Evolutionary conservation across 2,797 vertebrate species (phyloP).

Genomic region (Sternarchorhynchus goeldii): DNA sequence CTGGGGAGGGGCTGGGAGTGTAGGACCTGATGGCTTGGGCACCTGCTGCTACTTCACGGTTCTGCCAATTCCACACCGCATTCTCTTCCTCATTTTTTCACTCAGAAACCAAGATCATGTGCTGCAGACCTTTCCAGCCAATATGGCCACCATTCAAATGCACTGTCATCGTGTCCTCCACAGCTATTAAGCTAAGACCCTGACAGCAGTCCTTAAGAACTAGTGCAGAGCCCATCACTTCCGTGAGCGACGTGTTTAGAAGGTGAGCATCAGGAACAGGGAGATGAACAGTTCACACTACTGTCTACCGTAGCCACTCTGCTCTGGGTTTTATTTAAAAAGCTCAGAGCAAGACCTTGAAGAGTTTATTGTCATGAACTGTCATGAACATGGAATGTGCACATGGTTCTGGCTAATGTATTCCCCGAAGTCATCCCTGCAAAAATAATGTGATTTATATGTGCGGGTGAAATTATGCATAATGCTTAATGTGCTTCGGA

Average conservation of each 20-base stretch:
- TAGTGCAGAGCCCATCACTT: too few relatives aligned
- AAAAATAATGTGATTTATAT: constrained; percentile 41
- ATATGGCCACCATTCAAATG: neutral
- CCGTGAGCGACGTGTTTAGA: too few relatives aligned
- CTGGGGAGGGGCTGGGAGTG: too few relatives aligned
- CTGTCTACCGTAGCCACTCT: neutral
- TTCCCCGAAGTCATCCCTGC: constrained; percentile 40
- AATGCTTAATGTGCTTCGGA: constrained; percentile 47
- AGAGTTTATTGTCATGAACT: constrained; percentile 22
- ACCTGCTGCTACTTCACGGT: neutral
- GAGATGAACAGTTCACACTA: too few relatives aligned
- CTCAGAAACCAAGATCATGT: neutral
- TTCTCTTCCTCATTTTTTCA: neutral
- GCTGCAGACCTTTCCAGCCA: neutral
- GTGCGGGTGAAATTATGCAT: constrained; percentile 40
- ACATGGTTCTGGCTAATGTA: constrained; percentile 25
- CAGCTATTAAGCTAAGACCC: too few relatives aligned
- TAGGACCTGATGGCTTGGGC: too few relatives aligned
- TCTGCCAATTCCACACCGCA: neutral
- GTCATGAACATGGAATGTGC: constrained; percentile 34
- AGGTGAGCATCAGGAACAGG: too few relatives aligned
- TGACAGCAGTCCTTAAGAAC: too few relatives aligned
- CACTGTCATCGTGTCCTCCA: neutral
- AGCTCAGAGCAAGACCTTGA: constrained; percentile 1
- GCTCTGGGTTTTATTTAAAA: neutral